These are phyloP conservation scores for Mesoligia furuncula DNA, from an alignment of 2,888 invertebrate genomes.

Conservation along the genomic window DNA sequence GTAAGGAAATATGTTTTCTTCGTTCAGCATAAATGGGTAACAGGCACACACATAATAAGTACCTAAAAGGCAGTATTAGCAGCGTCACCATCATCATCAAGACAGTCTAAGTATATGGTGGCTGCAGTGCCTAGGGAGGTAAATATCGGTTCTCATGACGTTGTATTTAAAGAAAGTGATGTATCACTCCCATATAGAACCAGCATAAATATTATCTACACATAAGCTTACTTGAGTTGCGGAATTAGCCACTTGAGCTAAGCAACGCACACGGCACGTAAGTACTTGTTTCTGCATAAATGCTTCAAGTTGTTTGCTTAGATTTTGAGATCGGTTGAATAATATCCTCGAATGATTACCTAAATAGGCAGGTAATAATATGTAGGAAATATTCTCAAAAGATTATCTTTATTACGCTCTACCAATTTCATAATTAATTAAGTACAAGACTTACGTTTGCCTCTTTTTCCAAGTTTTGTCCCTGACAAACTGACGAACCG, in stretches of 20 bases:
- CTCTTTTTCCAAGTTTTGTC: neutral
- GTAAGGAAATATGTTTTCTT: neutral
- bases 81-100: neutral
- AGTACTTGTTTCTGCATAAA: slow-evolving; percentile 15
- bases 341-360: slow-evolving; percentile 13
- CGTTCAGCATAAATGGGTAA: neutral
- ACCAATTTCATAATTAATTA: neutral
- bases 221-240: neutral
- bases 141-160: neutral
- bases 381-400: neutral
- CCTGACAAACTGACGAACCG: too few relatives aligned
- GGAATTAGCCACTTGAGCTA: slow-evolving; percentile 18
- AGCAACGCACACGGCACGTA: neutral
- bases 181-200: neutral
- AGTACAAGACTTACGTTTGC: too few relatives aligned
- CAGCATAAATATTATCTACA: neutral
- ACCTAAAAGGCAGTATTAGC: neutral
- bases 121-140: neutral
- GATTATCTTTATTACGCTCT: neutral
- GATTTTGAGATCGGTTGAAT: slow-evolving; percentile 34
- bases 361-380: too few relatives aligned
- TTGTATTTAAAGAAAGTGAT: neutral
- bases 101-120: neutral
- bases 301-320: slow-evolving; percentile 18
- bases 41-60: neutral